Conservation (phyloP, 2,797 vertebrate species). For the Pseudochromis fuscus region DNA sequence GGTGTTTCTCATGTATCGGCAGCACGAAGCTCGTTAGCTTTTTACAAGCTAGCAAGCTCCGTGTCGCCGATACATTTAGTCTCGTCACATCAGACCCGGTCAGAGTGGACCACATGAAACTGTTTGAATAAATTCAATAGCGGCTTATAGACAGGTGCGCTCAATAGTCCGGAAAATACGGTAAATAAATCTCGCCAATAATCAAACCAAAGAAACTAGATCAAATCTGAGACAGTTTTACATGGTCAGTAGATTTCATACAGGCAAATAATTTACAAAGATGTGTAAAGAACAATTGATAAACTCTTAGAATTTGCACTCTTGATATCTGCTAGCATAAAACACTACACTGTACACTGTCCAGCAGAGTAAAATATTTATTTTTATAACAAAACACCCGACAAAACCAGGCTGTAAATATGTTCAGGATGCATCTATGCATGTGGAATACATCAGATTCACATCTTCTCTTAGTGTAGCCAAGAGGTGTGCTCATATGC, state of each 20-base stretch:
- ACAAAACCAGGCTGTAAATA: neutral
- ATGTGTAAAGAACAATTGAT: too few relatives aligned
- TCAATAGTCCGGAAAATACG: too few relatives aligned
- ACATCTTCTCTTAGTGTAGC: neutral
- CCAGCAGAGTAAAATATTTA: neutral
- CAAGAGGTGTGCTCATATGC: neutral
- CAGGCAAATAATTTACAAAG: slow-evolving; percentile 6
- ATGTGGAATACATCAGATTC: neutral
- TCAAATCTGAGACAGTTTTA: neutral
- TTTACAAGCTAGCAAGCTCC: too few relatives aligned
- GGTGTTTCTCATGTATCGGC: too few relatives aligned
- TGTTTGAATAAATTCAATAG: too few relatives aligned
- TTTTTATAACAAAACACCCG: slow-evolving; percentile 13
- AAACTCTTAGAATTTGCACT: neutral
- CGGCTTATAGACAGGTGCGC: too few relatives aligned
- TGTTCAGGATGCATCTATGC: slow-evolving; percentile 12
- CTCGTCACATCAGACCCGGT: too few relatives aligned
- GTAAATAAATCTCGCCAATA: too few relatives aligned
- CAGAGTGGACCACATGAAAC: too few relatives aligned
- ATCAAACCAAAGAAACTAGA: too few relatives aligned
- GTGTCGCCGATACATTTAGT: too few relatives aligned
- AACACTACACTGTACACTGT: neutral
- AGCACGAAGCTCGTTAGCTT: too few relatives aligned
- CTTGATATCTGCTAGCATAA: neutral
- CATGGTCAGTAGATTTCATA: neutral